These are phyloP conservation scores for Amblyopsis rosae DNA, from an alignment of 2,113 vertebrate species.

Conservation along the genomic window DNA sequence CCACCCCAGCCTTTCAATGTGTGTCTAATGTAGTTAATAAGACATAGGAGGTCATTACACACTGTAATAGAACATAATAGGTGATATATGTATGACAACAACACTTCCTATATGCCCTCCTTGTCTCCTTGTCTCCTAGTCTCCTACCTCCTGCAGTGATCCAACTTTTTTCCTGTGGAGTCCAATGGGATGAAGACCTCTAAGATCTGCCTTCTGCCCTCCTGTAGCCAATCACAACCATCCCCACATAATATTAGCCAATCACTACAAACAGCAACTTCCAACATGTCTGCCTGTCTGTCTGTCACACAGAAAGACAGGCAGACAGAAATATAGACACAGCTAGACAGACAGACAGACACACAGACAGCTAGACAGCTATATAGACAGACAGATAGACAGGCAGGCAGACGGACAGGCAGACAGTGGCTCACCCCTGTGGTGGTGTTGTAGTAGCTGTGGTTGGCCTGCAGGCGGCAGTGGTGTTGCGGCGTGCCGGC, in stretches of 20 bases:
- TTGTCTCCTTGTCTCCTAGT: not conserved
- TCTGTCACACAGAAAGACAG: not conserved
- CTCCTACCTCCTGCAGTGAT: slow-evolving; percentile 71
- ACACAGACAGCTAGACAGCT: not conserved
- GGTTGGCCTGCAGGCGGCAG: slow-evolving; percentile 65
- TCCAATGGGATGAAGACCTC: slow-evolving; percentile 69
- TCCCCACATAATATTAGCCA: not conserved
- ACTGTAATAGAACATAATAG: too few relatives aligned
- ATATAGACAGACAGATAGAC: not conserved
- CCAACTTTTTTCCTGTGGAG: slow-evolving; percentile 47
- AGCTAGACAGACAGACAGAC: not conserved
- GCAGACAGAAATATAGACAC: not conserved
- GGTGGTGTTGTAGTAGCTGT: slow-evolving; percentile 50
- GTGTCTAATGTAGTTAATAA: too few relatives aligned
- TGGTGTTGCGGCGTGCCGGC: slow-evolving; percentile 77
- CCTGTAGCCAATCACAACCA: slow-evolving; percentile 27
- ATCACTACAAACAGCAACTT: not conserved
- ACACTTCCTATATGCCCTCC: not conserved
- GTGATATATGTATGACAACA: too few relatives aligned
- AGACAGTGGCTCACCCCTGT: slow-evolving; percentile 16
- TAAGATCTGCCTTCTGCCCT: slow-evolving; percentile 45
- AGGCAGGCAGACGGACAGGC: slow-evolving; percentile 16
- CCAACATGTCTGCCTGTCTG: not conserved
- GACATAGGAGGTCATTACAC: too few relatives aligned
- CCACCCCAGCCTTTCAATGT: too few relatives aligned